Base-by-base conservation (phyloP, 2,888 invertebrate genomes). In the Scrobipalpa costella region DNA sequence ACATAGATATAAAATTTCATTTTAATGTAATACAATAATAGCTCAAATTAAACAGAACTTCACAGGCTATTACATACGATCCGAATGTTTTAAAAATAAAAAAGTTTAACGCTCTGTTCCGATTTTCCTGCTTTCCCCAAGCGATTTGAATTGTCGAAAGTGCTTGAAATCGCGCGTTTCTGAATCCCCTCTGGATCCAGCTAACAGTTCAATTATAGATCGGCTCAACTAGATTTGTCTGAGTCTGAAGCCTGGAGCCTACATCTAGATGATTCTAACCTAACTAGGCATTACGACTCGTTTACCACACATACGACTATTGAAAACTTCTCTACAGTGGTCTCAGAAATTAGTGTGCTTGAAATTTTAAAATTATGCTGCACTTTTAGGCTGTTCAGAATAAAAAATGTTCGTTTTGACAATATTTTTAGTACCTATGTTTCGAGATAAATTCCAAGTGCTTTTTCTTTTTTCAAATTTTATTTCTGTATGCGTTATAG, bases 191-290 rank as follows among this genome's bases (percentile, higher is more conserved):
- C 57, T 47, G 61, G 49, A 64, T 50, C 55, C 50, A 27, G 76
- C 80, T 76, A 81, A 76, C 76, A 75, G 76, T 81, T 80, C 83
- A 84, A 85, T 85, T 85, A 82, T 72, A 72, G 73, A 72, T 76
- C 74, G 74, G 68, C 70, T 75, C 64, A 72, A 67, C 72, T 68
- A 69, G 71, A 73, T 75, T 73, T 52, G 64, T 61, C 73, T 73
- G 73, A 80, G 81, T 76, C 73, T 77, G 50, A 50, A 21, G 21
- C 50, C 50, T 52, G 50, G 78, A 80, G 81, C 76, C 73, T 77
- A 79, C 77, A 84, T 87, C 84, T 85, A 84, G 86, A 88, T 85
- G 85, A 86, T 84, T 86, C 83, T 85, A 86, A 86, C 83, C 82
- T 85, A 86, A 86, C 84, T 85, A 86, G 85, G 84, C 84, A 82